Conservation (phyloP, 1,140 invertebrate species). For the Drosophila varians region DNA sequence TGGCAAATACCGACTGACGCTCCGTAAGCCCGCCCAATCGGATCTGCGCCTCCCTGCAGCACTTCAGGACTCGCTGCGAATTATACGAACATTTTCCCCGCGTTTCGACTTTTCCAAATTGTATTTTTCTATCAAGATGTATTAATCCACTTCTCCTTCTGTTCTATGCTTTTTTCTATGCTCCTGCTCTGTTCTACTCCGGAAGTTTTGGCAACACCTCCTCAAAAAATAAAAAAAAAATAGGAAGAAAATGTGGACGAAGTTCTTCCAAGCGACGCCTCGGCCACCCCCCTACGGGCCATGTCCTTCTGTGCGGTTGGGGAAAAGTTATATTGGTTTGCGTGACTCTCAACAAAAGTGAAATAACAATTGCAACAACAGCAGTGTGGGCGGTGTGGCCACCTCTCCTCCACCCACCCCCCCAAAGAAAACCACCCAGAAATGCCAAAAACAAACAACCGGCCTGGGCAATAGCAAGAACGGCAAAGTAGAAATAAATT, state of each 20-base stretch:
- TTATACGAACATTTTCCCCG: conserved; percentile 34
- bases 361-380: conserved; percentile 76
- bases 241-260: conserved; percentile 22
- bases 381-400: conserved; percentile 16
- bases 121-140: conserved; percentile 71
- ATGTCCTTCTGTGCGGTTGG: conserved; percentile 77
- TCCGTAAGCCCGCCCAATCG: conserved; percentile 33
- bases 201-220: conserved; percentile 80
- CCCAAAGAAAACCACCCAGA: conserved; percentile 6
- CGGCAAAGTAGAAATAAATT: conserved; percentile 66
- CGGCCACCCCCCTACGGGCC: conserved; percentile 15
- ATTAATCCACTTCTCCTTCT: conserved; percentile 74
- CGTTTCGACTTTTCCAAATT: conserved; percentile 47
- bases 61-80: conserved; percentile 5
- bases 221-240: conserved; percentile 56
- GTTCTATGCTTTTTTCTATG: conserved; percentile 22
- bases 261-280: conserved; percentile 2
- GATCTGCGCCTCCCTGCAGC: conserved; percentile 1
- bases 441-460: conserved; percentile 69
- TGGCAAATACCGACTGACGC: conserved; percentile 40
- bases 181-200: conserved; percentile 33
- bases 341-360: conserved; percentile 80
- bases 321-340: conserved; percentile 81
- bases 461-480: conserved; percentile 4
- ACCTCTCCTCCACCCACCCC: not conserved